Base-by-base conservation (phyloP, 2,113 vertebrate species). In the Cranoglanis bouderius region DNA sequence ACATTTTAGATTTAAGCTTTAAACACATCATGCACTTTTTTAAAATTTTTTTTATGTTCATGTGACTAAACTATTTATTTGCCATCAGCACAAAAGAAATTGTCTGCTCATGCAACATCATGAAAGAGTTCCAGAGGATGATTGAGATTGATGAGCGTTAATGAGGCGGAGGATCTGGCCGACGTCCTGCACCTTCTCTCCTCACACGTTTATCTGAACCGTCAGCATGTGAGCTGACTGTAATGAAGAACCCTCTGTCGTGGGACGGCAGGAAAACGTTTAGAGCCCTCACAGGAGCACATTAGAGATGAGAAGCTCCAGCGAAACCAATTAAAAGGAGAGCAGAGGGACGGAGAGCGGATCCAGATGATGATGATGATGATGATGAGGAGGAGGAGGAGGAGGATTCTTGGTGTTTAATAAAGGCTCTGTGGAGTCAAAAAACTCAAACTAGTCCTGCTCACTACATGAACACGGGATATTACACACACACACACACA, bases 241-340 rank as follows among this genome's bases (percentile, higher is more conserved):
- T 43, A 84, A 72, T 65, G 59, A 63, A 46, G 26, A 38, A 61
- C 29, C 3, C 61, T 4, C 2, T 18, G 21, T 19, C 46, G 61
- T 9, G 12, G 35, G 82, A 72, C 59, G 35, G 63, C 46, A 32
- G 84, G 19, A 19, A n/a, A 81, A 63, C 38, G 35, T 43, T 61
- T 77, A 72, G 57, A 86, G 51, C 63, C 78, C 89, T 89, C 85
- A 75, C 32, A 87, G 85, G 89, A 85, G 86, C 84, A 21, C 32
- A 67, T 87, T 55, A 67, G 63, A 86, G 88, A 89, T 55, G 13
- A n/a, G 59, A 86, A 87, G 86, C 70, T 90, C 89, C 89, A 88
- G 81, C 80, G 88, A 90, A 92, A 90, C 91, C 91, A 92, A 92
- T 92, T 92, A 92, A 89, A 84, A 32, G 3, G 26, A n/a, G 70